Base-by-base conservation (phyloP, 1,140 invertebrate genomes). In the Agrypnia vestita region DNA sequence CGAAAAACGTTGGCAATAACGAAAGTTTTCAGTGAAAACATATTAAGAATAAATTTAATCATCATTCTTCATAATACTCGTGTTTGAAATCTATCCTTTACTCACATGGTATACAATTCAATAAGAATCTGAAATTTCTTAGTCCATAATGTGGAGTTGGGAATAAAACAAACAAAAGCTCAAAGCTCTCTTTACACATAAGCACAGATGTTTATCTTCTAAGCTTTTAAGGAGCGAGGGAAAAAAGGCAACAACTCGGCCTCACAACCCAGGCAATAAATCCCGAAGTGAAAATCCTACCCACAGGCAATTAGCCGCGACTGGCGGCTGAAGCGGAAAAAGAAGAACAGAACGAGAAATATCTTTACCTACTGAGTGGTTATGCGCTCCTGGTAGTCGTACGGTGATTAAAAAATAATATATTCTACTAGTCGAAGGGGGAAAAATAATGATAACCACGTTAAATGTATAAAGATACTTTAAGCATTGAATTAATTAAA, bases 291-390 rank as follows among this genome's bases (percentile, higher is more conserved):
- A 83, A 83, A 83, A 83, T 83, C 82, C 82, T 76, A 79, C 78
- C 82, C 77, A 74, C 76, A 35, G 82, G 82, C 82, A 83, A 83
- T 83, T 83, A 83, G 82, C 71, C 71, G 76, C 76, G 76, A 83
- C 75, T 64, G 67, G 67, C 59, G 78, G 78, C 43, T 43, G 61
- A 51, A 51, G 13, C 35, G 46, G 15, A 76, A 67, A 59, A 46
- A 17, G 55, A 51, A 51, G 67, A 10, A 51, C 49, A 11, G 67
- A 71, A 71, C 15, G n/a, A 47, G 46, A 49, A 43, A 69, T 17
- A 69, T 13, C 43, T 51, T 55, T 56, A 74, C 69, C 44, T 53
- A 3, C 64, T 44, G 64, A 46, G 49, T n/a, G 8, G 59, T 47
- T 78, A 61, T 59, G 76, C 13, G 76, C 76, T 69, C 76, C 76